phyloP scores from a whole-genome alignment of 2,113 vertebrate species.

The Tylochromis polylepis region DNA sequence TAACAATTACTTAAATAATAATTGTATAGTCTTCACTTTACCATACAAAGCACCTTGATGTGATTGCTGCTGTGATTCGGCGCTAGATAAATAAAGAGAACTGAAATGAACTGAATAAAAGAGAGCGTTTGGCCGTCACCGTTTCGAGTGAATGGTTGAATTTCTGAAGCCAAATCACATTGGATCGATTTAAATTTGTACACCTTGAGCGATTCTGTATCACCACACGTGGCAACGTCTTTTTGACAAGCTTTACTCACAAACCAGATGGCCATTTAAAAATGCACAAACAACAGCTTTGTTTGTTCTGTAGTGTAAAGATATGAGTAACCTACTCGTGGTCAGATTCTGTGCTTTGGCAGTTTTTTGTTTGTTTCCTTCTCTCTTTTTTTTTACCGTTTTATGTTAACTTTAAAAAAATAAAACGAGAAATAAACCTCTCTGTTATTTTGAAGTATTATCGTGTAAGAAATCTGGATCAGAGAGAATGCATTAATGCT shows the following conservation, averaged over 20 bases:
- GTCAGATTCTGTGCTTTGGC: not conserved
- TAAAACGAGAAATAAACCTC: not conserved
- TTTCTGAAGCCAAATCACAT: not conserved
- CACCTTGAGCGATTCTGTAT: not conserved
- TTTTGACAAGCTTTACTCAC: not conserved
- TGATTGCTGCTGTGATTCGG: not conserved
- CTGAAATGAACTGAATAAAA: not conserved
- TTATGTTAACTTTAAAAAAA: not conserved
- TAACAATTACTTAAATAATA: not conserved
- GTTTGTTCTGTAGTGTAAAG: not conserved
- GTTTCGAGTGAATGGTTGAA: not conserved
- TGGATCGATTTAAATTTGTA: not conserved
- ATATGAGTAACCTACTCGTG: not conserved
- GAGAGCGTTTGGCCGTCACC: not conserved
- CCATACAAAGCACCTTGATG: not conserved
- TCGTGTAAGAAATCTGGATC: not conserved
- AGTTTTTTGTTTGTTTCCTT: not conserved
- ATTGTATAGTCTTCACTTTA: not conserved
- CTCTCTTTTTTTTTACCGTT: not conserved
- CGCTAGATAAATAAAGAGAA: too few relatives aligned
- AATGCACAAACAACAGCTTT: not conserved
- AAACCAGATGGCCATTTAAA: not conserved
- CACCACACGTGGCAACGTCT: not conserved
- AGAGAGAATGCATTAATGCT: not conserved
- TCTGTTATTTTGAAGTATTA: not conserved